phyloP scores from a whole-genome alignment of 2,113 vertebrate species.

The Saimiri boliviensis region DNA sequence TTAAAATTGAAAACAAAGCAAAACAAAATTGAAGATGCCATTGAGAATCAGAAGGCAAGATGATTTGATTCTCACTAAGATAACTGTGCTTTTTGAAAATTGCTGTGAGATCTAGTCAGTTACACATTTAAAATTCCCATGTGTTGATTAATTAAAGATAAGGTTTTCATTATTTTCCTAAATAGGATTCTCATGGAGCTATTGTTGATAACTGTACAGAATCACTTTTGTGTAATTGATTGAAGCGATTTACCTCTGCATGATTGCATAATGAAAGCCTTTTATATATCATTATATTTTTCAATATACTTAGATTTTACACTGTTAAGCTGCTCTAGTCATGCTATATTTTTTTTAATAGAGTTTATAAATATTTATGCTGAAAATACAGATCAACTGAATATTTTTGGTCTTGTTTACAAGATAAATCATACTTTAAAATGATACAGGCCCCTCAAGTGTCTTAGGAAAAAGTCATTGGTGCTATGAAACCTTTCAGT shows the following conservation, averaged over 20 bases:
- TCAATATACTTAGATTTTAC: constrained; percentile 76
- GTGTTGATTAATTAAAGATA: constrained; percentile 34
- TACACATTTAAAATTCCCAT: constrained; percentile 35
- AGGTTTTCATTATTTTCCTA: constrained; percentile 39
- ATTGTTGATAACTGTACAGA: constrained; percentile 72
- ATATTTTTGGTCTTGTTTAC: constrained; percentile 78
- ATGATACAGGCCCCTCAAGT: constrained; percentile 68
- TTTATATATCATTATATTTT: constrained; percentile 79
- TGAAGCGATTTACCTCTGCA: constrained; percentile 70
- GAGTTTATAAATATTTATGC: constrained; percentile 79
- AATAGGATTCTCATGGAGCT: constrained; percentile 51
- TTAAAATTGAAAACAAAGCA: constrained; percentile 58
- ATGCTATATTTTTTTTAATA: constrained; percentile 73
- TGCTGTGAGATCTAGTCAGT: constrained; percentile 17
- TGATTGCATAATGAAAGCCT: constrained; percentile 73
- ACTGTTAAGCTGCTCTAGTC: constrained; percentile 63
- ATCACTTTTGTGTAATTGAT: constrained; percentile 70
- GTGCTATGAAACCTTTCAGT: constrained; percentile 72
- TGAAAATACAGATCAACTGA: constrained; percentile 74
- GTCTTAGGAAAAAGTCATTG: constrained; percentile 77
- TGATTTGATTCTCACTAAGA: constrained; percentile 58
- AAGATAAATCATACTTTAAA: constrained; percentile 74
- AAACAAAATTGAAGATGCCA: constrained; percentile 39
- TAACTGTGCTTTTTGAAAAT: constrained; percentile 67
- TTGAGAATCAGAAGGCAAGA: constrained; percentile 43